A percentile compares a stretch with the other conserved stretches of the same genome.
These are phyloP conservation scores for Todus mexicanus DNA, from an alignment of 2,797 vertebrate species.

Conservation along the genomic window DNA sequence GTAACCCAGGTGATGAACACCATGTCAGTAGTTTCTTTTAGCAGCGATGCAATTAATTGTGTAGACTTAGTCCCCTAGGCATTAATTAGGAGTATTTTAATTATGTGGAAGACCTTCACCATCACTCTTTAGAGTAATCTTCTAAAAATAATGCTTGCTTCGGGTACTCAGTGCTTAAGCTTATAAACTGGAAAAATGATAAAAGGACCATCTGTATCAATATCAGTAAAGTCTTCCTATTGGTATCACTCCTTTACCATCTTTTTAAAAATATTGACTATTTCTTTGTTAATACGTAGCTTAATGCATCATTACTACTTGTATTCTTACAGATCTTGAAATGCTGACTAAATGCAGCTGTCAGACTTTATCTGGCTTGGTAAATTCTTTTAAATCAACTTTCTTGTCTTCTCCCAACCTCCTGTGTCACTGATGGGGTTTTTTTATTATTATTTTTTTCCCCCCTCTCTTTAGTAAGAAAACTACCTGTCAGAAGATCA, in stretches of 20 bases:
- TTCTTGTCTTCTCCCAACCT: not conserved
- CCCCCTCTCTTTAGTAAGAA: too few relatives aligned
- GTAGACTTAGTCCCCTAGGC: not conserved
- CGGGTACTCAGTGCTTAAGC: not conserved
- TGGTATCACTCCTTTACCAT: not conserved
- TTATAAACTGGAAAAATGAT: not conserved
- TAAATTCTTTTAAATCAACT: not conserved
- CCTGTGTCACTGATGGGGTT: not conserved
- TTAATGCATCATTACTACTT: not conserved
- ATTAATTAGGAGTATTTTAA: not conserved
- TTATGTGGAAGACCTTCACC: not conserved
- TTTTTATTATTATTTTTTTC: not conserved
- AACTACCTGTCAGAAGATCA: slow-evolving; percentile 84
- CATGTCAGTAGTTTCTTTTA: not conserved
- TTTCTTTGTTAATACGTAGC: not conserved
- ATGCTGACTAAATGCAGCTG: not conserved
- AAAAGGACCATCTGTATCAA: not conserved
- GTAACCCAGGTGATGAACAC: not conserved
- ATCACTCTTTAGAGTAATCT: not conserved
- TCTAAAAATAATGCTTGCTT: not conserved
- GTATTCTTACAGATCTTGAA: not conserved
- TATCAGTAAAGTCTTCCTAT: not conserved
- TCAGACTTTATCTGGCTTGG: not conserved
- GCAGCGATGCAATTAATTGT: not conserved
- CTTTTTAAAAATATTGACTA: not conserved